Base-by-base conservation (phyloP, 2,888 invertebrate species). In the Nemurella pictetii region DNA sequence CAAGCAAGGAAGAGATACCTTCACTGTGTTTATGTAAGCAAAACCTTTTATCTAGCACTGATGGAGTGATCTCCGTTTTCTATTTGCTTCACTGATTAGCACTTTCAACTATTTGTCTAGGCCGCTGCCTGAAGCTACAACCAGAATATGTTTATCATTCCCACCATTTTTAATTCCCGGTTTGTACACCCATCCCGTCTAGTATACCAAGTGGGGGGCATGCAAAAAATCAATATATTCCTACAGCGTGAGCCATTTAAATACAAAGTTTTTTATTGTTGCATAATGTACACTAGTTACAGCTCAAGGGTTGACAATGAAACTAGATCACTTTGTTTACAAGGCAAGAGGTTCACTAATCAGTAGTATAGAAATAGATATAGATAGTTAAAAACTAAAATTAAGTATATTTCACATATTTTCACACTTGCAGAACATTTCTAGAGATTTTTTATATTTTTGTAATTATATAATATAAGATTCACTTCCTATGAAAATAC, bases 61-160 rank as follows among this genome's bases (percentile, higher is more conserved):
- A 4, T 27, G 30, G 20, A 28, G 2, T 29, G 30, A 30, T n/a
- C 28, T 9, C 1, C 3, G 4, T 20, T 28, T 78, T 78, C 30
- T 30, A 78, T 78, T 78, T 28, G 30, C 28, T 29, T 78, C 4
- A 28, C 26, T 78, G 78, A 78, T 78, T 78, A 78, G 26, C 78
- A 78, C 78, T 78, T n/a, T 30, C 28, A n/a, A n/a, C 7, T 75
- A 28, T 75, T 75, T 75, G 15, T 75, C 28, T 28, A 75, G 15
- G n/a, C 75, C 28, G 26, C 75, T 5, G n/a, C n/a, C 26, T 75
- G 75, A 20, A 74, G 35, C 35, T 7, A 12, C 55, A 55, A 32
- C 4, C 55, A 55, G 55, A 7, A 75, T 75, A 9, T 75, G 75
- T 75, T 27, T 75, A 75, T 75, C 75, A 75, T 75, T 75, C 75